Evolutionary conservation across 64 coral and sea anemone species (phyloP).

Genomic region (Catalaphyllia jardinei): DNA sequence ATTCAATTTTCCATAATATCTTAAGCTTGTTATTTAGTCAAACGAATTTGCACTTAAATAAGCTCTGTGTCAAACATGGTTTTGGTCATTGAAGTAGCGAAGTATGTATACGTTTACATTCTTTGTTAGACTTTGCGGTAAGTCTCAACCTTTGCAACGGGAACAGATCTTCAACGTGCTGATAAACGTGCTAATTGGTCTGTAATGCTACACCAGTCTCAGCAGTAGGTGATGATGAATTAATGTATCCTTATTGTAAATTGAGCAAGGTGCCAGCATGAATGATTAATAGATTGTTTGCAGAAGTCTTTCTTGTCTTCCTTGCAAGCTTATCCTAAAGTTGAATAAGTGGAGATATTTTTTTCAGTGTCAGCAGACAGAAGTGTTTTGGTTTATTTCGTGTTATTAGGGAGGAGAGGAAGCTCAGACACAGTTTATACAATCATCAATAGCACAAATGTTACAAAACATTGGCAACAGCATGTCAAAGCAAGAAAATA

Average conservation of each 20-base stretch:
- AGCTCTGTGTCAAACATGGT: background rate
- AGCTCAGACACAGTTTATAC: too few species aligned
- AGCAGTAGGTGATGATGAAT: background rate
- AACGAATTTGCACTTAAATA: conserved; percentile 4
- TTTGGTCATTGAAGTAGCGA: background rate
- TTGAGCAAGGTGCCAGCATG: background rate
- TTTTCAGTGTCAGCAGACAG: too few species aligned
- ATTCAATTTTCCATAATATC: background rate
- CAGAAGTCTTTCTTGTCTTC: too few species aligned
- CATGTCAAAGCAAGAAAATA: too few species aligned
- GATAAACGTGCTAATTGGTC: background rate
- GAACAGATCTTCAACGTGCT: background rate
- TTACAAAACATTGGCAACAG: too few species aligned
- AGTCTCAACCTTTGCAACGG: background rate
- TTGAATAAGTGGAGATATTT: too few species aligned
- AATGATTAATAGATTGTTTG: too few species aligned
- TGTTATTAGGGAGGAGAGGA: too few species aligned
- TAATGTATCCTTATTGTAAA: background rate
- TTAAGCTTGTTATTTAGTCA: background rate
- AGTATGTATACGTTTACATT: background rate
- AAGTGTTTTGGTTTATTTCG: too few species aligned
- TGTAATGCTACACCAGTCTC: background rate
- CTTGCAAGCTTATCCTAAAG: too few species aligned
- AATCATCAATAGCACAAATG: too few species aligned
- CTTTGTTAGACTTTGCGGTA: conserved; percentile 6